Evolutionary conservation across 2,113 vertebrate genomes (phyloP).

Genomic region (Pristiophorus japonicus): DNA sequence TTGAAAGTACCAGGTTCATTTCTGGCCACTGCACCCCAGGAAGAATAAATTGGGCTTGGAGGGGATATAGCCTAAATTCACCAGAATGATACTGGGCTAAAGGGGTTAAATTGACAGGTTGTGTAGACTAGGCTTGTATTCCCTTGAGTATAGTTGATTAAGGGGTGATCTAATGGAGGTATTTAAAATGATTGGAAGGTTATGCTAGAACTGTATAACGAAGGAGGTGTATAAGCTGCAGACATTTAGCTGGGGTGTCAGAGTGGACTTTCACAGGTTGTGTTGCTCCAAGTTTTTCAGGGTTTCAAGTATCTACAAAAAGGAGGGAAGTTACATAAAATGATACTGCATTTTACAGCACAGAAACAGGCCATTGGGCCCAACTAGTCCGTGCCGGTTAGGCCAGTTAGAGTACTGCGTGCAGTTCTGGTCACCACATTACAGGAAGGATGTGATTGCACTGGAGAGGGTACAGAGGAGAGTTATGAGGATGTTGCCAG

Average conservation of each 20-base stretch:
- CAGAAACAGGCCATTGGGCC: not conserved
- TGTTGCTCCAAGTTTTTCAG: conserved; percentile 48
- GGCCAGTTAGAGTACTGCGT: too few relatives aligned
- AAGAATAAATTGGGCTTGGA: too few relatives aligned
- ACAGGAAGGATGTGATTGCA: too few relatives aligned
- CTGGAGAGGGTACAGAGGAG: too few relatives aligned
- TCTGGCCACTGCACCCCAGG: too few relatives aligned
- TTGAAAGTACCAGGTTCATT: too few relatives aligned
- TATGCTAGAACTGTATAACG: conserved; percentile 13
- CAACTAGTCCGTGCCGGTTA: too few relatives aligned
- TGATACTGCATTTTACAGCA: not conserved
- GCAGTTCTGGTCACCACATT: too few relatives aligned
- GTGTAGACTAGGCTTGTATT: not conserved
- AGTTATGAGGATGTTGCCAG: too few relatives aligned
- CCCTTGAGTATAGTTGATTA: not conserved
- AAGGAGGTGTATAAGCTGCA: conserved; percentile 49
- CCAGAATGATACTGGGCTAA: too few relatives aligned
- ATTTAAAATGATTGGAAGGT: not conserved
- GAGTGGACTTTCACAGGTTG: conserved; percentile 41
- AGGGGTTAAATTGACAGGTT: not conserved
- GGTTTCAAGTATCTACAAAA: conserved; percentile 59
- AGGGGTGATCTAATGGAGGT: not conserved
- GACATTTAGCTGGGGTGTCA: conserved; percentile 44
- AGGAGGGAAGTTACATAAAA: not conserved
- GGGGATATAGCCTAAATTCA: too few relatives aligned